These are phyloP conservation scores for Chelonus insularis DNA, from an alignment of 1,140 invertebrate genomes.

Conservation along the genomic window DNA sequence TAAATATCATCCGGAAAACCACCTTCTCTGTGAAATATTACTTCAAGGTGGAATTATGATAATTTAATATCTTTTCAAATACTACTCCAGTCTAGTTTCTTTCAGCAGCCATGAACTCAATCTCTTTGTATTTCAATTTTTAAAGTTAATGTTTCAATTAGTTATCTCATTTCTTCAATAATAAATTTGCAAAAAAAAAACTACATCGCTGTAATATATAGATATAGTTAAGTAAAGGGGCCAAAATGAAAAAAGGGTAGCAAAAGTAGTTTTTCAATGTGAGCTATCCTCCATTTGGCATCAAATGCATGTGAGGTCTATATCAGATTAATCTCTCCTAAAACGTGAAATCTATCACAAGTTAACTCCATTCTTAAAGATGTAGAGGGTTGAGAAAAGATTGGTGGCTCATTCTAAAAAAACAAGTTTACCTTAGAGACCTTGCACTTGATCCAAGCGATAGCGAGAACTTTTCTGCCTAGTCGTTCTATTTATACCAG, in stretches of 20 bases:
- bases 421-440: constrained; percentile 33
- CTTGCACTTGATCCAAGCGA: constrained; percentile 37
- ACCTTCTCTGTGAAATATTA: neutral
- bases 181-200: constrained; percentile 24
- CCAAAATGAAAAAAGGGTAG: constrained; percentile 18
- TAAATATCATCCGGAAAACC: constrained; percentile 17
- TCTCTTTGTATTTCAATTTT: constrained; percentile 10
- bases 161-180: neutral
- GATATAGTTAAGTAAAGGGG: too few species aligned
- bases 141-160: neutral
- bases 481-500: constrained; percentile 49
- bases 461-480: constrained; percentile 31
- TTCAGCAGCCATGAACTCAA: constrained; percentile 9
- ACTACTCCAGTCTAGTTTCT: neutral
- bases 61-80: constrained; percentile 19
- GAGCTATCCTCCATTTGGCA: constrained; percentile 29
- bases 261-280: constrained; percentile 22
- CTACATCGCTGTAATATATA: too few species aligned
- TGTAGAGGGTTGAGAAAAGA: constrained; percentile 17
- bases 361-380: constrained; percentile 30
- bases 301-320: constrained; percentile 2
- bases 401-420: constrained; percentile 34
- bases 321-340: constrained; percentile 43
- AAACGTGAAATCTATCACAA: constrained; percentile 42
- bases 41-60: constrained; percentile 8